phyloP scores from a whole-genome alignment of 2,113 vertebrate genomes.

The Eclectus roratus region DNA sequence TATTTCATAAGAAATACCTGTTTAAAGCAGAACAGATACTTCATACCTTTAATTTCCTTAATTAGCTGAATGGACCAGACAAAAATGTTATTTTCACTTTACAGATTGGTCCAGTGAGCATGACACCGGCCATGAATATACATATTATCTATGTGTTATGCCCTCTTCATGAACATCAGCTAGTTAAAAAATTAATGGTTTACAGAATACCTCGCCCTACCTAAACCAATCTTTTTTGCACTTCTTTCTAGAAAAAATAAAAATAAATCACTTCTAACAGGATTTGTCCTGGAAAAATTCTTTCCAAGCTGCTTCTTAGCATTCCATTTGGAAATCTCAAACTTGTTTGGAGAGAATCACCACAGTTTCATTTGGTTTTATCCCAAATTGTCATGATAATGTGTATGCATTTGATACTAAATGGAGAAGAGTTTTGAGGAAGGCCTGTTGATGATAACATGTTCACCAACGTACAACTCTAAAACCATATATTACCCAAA shows the following conservation, averaged over 20 bases:
- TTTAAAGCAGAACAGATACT: neutral
- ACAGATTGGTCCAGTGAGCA: neutral
- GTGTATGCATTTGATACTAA: neutral
- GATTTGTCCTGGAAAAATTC: neutral
- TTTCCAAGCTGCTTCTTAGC: neutral
- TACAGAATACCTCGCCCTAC: neutral
- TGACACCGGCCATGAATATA: neutral
- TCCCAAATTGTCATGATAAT: neutral
- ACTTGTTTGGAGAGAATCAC: neutral
- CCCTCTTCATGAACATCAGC: neutral
- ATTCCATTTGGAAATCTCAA: neutral
- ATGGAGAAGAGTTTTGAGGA: neutral
- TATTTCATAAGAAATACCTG: neutral
- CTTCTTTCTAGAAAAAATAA: neutral
- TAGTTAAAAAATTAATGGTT: neutral
- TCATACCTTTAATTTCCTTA: slow-evolving; percentile 11
- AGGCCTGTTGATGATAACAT: neutral
- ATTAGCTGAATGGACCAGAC: neutral
- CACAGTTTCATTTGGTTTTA: neutral
- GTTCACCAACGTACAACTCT: neutral
- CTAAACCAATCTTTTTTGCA: neutral
- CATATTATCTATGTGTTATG: neutral
- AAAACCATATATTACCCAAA: neutral
- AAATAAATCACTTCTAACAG: neutral
- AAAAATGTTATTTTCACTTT: slow-evolving; percentile 34